Conservation (phyloP, 2,797 vertebrate species). For the Artibeus lituratus region DNA sequence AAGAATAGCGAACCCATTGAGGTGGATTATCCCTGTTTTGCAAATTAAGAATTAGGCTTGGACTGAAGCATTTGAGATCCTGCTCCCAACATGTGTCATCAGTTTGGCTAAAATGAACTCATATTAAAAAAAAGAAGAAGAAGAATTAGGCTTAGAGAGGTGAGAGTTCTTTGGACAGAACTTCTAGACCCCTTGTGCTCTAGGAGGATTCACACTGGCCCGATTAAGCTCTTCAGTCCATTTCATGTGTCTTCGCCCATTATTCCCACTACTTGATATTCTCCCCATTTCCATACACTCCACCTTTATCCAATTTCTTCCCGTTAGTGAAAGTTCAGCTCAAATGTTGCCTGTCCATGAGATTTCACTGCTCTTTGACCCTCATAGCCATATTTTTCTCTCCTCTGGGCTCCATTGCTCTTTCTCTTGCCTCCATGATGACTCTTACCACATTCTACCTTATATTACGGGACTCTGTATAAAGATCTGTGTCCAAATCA, state of each 20-base stretch:
- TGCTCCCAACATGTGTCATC: not conserved
- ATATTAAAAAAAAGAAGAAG: not conserved
- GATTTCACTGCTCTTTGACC: not conserved
- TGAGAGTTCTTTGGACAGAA: not conserved
- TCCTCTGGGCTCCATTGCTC: not conserved
- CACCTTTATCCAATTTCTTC: not conserved
- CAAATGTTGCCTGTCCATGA: constrained; percentile 7
- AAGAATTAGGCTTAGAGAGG: not conserved
- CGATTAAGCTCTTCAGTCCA: not conserved
- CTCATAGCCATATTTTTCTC: not conserved
- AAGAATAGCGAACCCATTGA: not conserved
- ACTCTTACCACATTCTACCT: not conserved
- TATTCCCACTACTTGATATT: not conserved
- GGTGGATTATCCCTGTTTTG: not conserved
- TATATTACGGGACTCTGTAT: not conserved
- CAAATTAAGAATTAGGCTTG: not conserved
- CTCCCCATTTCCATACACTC: not conserved
- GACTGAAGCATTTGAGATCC: not conserved
- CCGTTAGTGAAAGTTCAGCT: not conserved
- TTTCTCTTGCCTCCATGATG: not conserved
- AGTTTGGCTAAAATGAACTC: not conserved
- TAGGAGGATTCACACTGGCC: not conserved
- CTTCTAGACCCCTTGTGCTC: not conserved
- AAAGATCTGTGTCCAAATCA: not conserved
- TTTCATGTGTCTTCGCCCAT: not conserved